These are phyloP conservation scores for Meloe dianella DNA, from an alignment of 2,888 invertebrate species.

Conservation along the genomic window DNA sequence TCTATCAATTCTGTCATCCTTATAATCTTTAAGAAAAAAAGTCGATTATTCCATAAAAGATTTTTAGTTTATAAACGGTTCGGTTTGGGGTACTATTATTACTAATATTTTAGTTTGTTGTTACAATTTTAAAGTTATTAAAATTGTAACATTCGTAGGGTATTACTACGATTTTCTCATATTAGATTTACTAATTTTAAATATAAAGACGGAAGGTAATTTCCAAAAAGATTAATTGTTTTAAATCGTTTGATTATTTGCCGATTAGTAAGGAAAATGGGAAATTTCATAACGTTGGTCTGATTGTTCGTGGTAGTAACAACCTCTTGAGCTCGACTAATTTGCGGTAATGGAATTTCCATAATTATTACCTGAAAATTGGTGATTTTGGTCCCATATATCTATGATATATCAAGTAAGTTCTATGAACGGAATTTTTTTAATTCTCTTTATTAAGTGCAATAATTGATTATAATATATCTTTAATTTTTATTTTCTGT, in stretches of 20 bases:
- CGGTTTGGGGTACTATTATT: background rate
- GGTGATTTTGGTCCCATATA: slow-evolving; percentile 87
- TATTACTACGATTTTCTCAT: slow-evolving; percentile 50
- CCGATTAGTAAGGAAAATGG: slow-evolving; percentile 51
- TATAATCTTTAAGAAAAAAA: slow-evolving; percentile 74
- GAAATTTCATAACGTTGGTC: slow-evolving; percentile 24
- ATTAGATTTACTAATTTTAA: slow-evolving; percentile 28
- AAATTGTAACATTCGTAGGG: slow-evolving; percentile 50
- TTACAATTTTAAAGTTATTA: slow-evolving; percentile 55
- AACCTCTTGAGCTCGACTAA: slow-evolving; percentile 49
- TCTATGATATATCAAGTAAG: slow-evolving; percentile 98
- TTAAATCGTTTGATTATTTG: slow-evolving; percentile 57
- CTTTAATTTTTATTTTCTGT: background rate
- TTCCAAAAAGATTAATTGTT: slow-evolving; percentile 56
- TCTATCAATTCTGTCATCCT: slow-evolving; percentile 98
- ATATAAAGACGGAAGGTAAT: slow-evolving; percentile 61
- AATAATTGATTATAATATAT: background rate
- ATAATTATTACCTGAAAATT: slow-evolving; percentile 38
- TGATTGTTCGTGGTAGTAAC: slow-evolving; percentile 48
- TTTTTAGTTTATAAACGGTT: slow-evolving; percentile 12
- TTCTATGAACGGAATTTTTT: slow-evolving; percentile 80
- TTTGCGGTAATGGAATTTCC: slow-evolving; percentile 22
- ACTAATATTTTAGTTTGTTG: slow-evolving; percentile 13
- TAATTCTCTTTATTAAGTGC: slow-evolving; percentile 8
- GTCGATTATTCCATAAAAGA: slow-evolving; percentile 34